Percentiles rank a stretch among this genome's conserved stretches.
Conservation (phyloP, 2,888 invertebrate genomes). For the Microdon myrmicae region DNA sequence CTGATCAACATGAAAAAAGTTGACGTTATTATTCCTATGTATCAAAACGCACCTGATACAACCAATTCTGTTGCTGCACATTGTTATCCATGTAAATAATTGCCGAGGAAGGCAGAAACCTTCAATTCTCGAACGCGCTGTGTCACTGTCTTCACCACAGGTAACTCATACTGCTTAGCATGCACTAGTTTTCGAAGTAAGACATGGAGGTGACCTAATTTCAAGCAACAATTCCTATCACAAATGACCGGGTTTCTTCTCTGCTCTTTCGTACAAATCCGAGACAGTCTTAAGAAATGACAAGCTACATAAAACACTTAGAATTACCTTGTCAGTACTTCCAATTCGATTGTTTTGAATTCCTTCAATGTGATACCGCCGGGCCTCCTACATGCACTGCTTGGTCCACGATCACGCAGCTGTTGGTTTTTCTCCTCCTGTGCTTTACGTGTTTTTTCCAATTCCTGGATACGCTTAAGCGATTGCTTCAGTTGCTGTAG, state of each 20-base stretch:
- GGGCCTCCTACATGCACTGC: slow-evolving; percentile 54
- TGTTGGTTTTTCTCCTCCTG: slow-evolving; percentile 63
- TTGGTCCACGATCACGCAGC: slow-evolving; percentile 57
- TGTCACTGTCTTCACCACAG: too few species aligned
- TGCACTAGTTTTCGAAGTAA: slow-evolving; percentile 27
- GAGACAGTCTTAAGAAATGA: slow-evolving; percentile 9
- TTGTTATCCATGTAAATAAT: too few species aligned
- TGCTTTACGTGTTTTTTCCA: slow-evolving; percentile 71
- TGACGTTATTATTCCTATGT: too few species aligned
- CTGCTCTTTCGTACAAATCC: slow-evolving; percentile 16
- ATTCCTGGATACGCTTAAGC: slow-evolving; percentile 74
- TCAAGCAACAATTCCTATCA: slow-evolving; percentile 9
- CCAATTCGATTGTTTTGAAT: slow-evolving; percentile 80
- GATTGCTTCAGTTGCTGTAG: slow-evolving; percentile 77
- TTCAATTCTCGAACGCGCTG: too few species aligned
- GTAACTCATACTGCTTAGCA: slow-evolving; percentile 19
- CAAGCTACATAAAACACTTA: slow-evolving; percentile 17
- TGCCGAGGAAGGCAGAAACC: too few species aligned
- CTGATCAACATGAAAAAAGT: too few species aligned
- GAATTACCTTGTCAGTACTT: slow-evolving; percentile 77
- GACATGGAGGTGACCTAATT: slow-evolving; percentile 34
- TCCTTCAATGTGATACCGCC: slow-evolving; percentile 70
- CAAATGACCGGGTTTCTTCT: slow-evolving; percentile 32
- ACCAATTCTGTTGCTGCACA: too few species aligned
- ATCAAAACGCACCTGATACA: too few species aligned